Evolutionary conservation across 2,797 vertebrate genomes (phyloP).

Genomic region (Phalanger gymnotis): DNA sequence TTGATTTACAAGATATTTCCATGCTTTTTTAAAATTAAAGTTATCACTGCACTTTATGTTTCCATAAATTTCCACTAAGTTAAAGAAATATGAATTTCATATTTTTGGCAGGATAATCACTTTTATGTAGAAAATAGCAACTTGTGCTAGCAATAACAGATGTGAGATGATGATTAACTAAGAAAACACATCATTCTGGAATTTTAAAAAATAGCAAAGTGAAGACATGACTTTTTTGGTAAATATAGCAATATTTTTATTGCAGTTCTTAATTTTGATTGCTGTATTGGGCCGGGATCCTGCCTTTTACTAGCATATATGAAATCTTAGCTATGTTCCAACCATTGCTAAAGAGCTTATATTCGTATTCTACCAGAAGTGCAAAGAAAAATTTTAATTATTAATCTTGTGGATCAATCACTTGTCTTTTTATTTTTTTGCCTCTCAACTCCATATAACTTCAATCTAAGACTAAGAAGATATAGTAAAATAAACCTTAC

Average conservation of each 20-base stretch:
- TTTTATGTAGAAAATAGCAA: not conserved
- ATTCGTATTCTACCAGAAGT: not conserved
- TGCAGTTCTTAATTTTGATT: not conserved
- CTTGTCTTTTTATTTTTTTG: not conserved
- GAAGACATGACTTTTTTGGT: slow-evolving; percentile 6
- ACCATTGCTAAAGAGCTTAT: not conserved
- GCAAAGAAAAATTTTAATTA: not conserved
- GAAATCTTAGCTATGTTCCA: not conserved
- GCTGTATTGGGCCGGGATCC: not conserved
- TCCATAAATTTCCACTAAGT: not conserved
- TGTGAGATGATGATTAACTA: not conserved
- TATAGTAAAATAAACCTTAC: not conserved
- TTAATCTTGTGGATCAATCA: not conserved
- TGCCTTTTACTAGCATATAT: not conserved
- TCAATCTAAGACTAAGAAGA: not conserved
- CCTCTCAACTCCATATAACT: not conserved
- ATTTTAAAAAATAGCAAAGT: slow-evolving; percentile 20
- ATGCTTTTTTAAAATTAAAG: not conserved
- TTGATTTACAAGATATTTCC: not conserved
- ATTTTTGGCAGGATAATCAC: slow-evolving; percentile 15
- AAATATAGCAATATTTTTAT: slow-evolving; percentile 11
- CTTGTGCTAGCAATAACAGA: slow-evolving; percentile 17
- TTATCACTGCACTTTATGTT: slow-evolving; percentile 7
- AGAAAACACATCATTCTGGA: not conserved
- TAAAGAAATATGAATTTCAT: slow-evolving; percentile 16